Evolutionary conservation across 2,888 invertebrate species (phyloP), one percentile per base, ranked within the genome.

Genomic region (Mycogona germanica): DNA sequence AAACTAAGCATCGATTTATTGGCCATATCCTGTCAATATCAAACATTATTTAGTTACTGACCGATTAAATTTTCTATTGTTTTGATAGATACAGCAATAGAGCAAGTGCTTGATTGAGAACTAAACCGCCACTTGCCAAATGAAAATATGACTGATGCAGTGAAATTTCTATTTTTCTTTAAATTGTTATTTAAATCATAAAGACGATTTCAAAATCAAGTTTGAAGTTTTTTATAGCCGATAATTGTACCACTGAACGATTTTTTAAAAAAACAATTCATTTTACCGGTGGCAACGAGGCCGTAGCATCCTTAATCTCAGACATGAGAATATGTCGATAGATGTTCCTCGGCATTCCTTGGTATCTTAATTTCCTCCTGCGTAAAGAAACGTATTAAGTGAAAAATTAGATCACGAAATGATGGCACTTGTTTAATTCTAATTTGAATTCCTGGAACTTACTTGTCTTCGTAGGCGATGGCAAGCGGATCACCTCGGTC

Each of bases 271-370:
- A 47, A 48, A 6, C 19, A 32, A 35, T 29, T 19, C 52, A 41
- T 62, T 65, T 65, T 70, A 78, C 80, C 68, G 77, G 74, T 38
- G 78, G 75, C 47, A 78, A 64, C 42, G 73, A 68, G 7, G 78
- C 73, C 12, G 76, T 76, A 26, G 81, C 76, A 60, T 81, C 80
- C 64, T 80, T 80, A 44, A 82, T 73, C 62, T 83, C 84, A 0
- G 81, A 79, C n/a, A 84, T 65, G 46, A 84, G 68, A 60, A 84
- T 77, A 66, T 84, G 84, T 25, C 84, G 72, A 44, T 78, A 72
- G 62, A 84, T 77, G 65, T 79, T 81, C 49, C 76, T 70, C 1
- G 84, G 84, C 9, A 76, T 72, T 9, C 78, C 79, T 61, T 75
- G 74, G 67, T 80, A 84, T 55, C 82, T 71, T 58, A 74, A 73